Evolutionary conservation across 2,888 invertebrate species (phyloP).

Genomic region (Colostygia pectinataria): DNA sequence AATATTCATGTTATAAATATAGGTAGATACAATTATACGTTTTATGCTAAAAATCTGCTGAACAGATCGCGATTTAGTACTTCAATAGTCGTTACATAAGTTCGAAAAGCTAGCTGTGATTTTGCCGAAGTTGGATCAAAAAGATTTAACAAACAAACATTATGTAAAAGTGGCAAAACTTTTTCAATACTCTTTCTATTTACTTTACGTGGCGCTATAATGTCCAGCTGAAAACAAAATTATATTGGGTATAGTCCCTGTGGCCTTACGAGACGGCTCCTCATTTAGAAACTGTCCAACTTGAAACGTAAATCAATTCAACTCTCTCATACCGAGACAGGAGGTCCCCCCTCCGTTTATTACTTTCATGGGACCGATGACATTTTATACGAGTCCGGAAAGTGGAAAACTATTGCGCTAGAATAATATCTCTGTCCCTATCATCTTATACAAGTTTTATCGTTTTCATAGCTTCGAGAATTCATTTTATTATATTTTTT

Average conservation of each 20-base stretch:
- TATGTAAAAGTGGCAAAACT: constrained; percentile 14
- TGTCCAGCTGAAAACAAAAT: constrained; percentile 21
- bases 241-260: constrained; percentile 27
- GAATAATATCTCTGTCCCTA: constrained; percentile 21
- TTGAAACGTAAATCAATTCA: constrained; percentile 55
- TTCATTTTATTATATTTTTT: too few relatives aligned
- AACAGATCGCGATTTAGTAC: not conserved
- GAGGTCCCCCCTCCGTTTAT: constrained; percentile 37
- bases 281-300: constrained; percentile 54
- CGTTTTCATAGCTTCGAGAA: not conserved
- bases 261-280: constrained; percentile 36
- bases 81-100: constrained; percentile 5
- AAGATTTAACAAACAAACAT: constrained; percentile 19
- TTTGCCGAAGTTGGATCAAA: constrained; percentile 8
- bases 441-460: not conserved
- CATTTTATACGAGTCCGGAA: constrained; percentile 28
- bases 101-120: not conserved
- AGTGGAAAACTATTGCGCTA: constrained; percentile 28
- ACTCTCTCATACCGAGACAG: constrained; percentile 36
- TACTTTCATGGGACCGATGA: constrained; percentile 36
- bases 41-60: too few relatives aligned
- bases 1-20: too few relatives aligned
- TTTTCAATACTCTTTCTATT: constrained; percentile 23
- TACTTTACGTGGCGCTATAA: constrained; percentile 7
- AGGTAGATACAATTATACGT: too few relatives aligned